Conservation (phyloP, 2,888 invertebrate species). For the Lycophotia porphyrea region DNA sequence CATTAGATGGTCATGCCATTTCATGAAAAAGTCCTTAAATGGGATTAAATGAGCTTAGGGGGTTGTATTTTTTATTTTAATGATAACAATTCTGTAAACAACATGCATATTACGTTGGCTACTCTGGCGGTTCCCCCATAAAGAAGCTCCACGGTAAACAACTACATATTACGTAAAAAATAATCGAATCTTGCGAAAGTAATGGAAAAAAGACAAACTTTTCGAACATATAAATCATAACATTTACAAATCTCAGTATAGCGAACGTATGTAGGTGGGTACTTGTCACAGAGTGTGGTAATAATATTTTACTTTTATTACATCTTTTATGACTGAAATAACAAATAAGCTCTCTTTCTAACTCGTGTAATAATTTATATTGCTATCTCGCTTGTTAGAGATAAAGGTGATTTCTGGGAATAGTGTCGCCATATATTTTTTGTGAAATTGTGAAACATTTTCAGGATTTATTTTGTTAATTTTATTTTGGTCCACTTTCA, state of each 20-base stretch:
- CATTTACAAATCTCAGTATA: conserved; percentile 31
- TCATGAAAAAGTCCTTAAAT: too few relatives aligned
- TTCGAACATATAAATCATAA: conserved; percentile 2
- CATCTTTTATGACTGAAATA: conserved; percentile 53
- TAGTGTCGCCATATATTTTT: conserved; percentile 33
- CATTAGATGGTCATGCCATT: too few relatives aligned
- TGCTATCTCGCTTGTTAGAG: conserved; percentile 33
- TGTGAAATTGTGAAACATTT: conserved; percentile 9
- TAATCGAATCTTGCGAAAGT: background rate
- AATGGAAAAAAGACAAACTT: conserved; percentile 2
- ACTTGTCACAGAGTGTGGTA: conserved; percentile 40
- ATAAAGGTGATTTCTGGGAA: conserved; percentile 36
- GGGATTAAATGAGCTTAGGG: too few relatives aligned
- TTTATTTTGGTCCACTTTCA: background rate
- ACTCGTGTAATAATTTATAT: conserved; percentile 17
- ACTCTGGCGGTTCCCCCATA: too few relatives aligned
- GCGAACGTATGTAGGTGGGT: background rate
- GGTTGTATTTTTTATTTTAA: too few relatives aligned
- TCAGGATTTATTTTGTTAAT: background rate
- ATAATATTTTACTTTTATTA: conserved; percentile 64
- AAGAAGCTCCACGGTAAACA: background rate
- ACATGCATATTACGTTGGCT: too few relatives aligned
- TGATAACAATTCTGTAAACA: too few relatives aligned
- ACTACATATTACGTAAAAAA: background rate
- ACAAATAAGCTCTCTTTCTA: conserved; percentile 53